Conservation (phyloP, 1,140 invertebrate species). For the Bombus haemorrhoidalis region DNA sequence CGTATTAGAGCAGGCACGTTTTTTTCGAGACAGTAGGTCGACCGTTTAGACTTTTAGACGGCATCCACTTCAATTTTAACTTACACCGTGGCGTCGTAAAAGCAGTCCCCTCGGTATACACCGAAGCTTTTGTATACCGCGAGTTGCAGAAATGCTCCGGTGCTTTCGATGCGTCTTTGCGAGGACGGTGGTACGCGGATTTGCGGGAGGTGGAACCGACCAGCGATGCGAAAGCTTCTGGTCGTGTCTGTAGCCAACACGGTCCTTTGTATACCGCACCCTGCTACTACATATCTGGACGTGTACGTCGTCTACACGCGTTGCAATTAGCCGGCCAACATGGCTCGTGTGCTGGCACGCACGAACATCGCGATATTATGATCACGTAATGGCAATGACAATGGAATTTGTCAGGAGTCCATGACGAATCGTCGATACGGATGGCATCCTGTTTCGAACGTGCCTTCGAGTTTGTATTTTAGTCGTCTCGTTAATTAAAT, state of each 20-base stretch:
- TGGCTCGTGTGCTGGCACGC: conserved; percentile 17
- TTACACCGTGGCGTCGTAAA: conserved; percentile 17
- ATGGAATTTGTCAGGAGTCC: conserved; percentile 30
- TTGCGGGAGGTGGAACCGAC: too few relatives aligned
- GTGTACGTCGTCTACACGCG: conserved; percentile 7
- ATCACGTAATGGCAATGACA: conserved; percentile 35
- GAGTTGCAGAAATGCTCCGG: not conserved
- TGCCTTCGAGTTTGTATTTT: not conserved
- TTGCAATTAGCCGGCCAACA: conserved; percentile 36
- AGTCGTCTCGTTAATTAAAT: not conserved
- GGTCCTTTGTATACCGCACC: conserved; percentile 26
- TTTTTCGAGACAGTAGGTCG: conserved; percentile 12
- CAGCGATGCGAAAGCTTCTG: conserved; percentile 30
- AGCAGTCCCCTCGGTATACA: not conserved
- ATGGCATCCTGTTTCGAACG: not conserved
- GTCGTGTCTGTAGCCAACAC: conserved; percentile 9
- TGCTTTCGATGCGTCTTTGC: conserved; percentile 8
- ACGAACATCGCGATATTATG: conserved; percentile 21
- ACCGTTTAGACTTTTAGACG: conserved; percentile 18
- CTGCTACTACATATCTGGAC: conserved; percentile 2
- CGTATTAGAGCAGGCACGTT: conserved; percentile 12
- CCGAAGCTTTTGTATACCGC: not conserved
- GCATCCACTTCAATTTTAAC: conserved; percentile 39
- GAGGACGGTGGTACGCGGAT: not conserved
- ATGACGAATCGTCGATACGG: not conserved